Evolutionary conservation across 2,113 vertebrate species (phyloP), one percentile per base, ranked within the genome.

Genomic region (Columba livia): DNA sequence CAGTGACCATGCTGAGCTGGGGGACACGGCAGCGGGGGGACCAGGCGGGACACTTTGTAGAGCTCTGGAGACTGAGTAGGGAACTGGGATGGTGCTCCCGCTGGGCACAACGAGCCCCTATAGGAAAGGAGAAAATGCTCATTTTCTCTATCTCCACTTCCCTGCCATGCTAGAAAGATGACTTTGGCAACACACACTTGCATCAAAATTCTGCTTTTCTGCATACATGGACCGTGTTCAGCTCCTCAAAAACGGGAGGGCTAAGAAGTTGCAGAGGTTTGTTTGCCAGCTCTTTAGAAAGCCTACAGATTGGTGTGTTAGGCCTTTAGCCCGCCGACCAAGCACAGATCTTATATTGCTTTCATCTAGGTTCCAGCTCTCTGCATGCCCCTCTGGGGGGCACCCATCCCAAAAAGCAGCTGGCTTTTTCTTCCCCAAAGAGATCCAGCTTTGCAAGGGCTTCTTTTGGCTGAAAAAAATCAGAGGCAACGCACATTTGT

Each of bases 231-330:
- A 12, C 60, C 80, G 31, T 28, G 12, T 67, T 54, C 4, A 1
- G 9, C 56, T 75, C 17, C 28, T 67, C 47, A 20, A 29, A 67
- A 54, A 32, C 5, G 12, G 67, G 48, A 61, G 24, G 48, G 29
- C 8, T 31, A 32, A 65, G 60, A 83, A 40, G 5, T 13, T 71
- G 2, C 7, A 15, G 20, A 15, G 12, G 15, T 44, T 73, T 88
- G n/a, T 61, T 72, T 40, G 21, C 10, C 15, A 51, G 64, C 48
- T 85, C 34, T 44, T 42, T 26, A 10, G 58, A 69, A 90, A 50
- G 12, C 31, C 60, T 48, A 2, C 1, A 2, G 12, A 3, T 21
- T 0, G 0, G 23, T 16, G 4, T 20, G 10, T 24, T 29, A 15
- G 1, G 11, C 15, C 42, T 56, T 79, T 32, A 61, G 20, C 57